A percentile compares a stretch with the other conserved stretches of the same genome.
These are phyloP conservation scores for Helostoma temminkii DNA, from an alignment of 2,797 vertebrate genomes.

Conservation along the genomic window DNA sequence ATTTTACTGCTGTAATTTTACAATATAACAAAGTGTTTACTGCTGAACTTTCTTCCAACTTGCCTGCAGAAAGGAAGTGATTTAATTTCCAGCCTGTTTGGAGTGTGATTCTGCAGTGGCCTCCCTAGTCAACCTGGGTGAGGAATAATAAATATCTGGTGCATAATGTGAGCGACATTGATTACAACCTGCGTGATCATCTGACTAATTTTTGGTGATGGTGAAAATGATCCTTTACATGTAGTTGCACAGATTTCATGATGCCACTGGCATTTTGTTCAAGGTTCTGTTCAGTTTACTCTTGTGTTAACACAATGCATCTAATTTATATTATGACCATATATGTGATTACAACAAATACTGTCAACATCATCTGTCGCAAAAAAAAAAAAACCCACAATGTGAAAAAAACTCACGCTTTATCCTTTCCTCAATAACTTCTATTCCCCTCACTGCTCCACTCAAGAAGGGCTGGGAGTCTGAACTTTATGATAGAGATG, in stretches of 20 bases:
- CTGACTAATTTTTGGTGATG: neutral
- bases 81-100: slow-evolving; percentile 6
- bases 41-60: slow-evolving; percentile 16
- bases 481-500: no score
- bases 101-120: neutral
- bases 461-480: neutral
- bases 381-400: no score
- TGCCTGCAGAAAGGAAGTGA: slow-evolving; percentile 20
- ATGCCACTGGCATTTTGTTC: no score
- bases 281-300: no score
- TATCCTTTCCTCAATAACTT: neutral
- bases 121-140: neutral
- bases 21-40: slow-evolving; percentile 1
- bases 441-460: neutral
- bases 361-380: neutral
- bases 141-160: no score
- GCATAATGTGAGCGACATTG: no score
- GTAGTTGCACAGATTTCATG: no score
- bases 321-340: no score
- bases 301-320: no score
- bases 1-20: slow-evolving; percentile 25
- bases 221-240: no score
- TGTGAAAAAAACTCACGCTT: no score
- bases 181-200: neutral
- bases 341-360: neutral